These are phyloP conservation scores for Micromussa lordhowensis DNA, from an alignment of 92 coral and sea anemone genomes.

Conservation along the genomic window DNA sequence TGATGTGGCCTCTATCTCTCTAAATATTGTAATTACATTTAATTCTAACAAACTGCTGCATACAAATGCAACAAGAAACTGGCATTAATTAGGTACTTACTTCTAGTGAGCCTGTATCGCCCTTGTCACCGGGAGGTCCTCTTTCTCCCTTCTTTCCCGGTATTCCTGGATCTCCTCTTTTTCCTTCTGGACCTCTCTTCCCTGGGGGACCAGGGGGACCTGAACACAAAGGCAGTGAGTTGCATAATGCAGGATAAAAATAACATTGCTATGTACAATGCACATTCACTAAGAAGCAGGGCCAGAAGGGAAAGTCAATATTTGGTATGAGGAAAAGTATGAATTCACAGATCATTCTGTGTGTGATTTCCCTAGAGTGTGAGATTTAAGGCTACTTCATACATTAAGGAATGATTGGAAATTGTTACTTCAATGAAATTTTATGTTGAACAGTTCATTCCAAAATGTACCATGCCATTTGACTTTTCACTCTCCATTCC, in stretches of 20 bases:
- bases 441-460: no score
- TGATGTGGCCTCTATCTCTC: no score
- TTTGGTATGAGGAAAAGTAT: neutral
- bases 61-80: neutral
- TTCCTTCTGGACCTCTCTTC: conserved; percentile 81
- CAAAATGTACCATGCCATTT: no score
- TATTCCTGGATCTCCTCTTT: conserved; percentile 69
- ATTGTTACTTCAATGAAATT: no score
- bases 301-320: neutral
- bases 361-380: no score
- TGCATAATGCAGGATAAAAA: neutral
- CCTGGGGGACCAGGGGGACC: conserved; percentile 83
- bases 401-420: no score
- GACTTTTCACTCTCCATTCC: no score
- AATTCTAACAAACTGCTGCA: no score
- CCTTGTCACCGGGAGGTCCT: conserved; percentile 81
- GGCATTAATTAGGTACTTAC: conserved; percentile 29
- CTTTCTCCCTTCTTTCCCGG: conserved; percentile 54
- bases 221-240: conserved; percentile 9
- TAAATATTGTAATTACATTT: no score
- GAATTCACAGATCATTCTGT: no score
- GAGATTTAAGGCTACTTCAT: no score
- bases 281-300: neutral
- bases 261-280: neutral
- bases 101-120: conserved; percentile 82